phyloP scores from a whole-genome alignment of 2,797 vertebrate species.

The Gallinago solitaria region DNA sequence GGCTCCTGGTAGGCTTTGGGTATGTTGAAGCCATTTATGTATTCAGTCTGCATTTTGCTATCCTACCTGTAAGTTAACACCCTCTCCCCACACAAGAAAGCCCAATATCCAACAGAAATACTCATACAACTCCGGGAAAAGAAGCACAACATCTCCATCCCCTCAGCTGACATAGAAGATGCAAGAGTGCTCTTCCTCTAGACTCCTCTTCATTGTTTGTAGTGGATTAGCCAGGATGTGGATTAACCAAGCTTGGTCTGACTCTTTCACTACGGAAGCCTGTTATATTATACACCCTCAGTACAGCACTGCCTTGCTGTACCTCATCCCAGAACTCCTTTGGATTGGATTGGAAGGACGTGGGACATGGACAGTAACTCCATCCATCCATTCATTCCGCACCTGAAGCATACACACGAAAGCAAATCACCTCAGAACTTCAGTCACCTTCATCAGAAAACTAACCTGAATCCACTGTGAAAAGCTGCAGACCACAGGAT shows the following conservation, averaged over 20 bases:
- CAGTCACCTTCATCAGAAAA: neutral
- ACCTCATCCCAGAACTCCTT: neutral
- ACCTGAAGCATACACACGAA: accelerated
- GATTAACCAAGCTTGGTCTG: neutral
- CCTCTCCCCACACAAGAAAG: neutral
- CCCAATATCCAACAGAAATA: neutral
- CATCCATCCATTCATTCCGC: neutral
- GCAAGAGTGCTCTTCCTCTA: neutral
- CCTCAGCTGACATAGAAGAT: neutral
- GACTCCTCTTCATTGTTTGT: neutral
- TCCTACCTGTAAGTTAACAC: neutral
- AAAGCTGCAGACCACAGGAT: neutral
- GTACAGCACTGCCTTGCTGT: neutral
- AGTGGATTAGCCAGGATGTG: neutral
- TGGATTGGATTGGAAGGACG: neutral
- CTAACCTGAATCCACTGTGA: constrained; percentile 29
- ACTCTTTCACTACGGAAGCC: neutral
- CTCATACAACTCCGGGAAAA: neutral
- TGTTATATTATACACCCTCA: neutral
- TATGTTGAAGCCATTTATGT: neutral
- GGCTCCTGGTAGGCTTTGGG: neutral
- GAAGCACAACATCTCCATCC: neutral
- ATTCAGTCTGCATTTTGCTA: neutral
- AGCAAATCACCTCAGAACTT: neutral
- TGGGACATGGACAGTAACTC: neutral